phyloP scores from a whole-genome alignment of 2,797 vertebrate species.

The Enteromius treurensis region DNA sequence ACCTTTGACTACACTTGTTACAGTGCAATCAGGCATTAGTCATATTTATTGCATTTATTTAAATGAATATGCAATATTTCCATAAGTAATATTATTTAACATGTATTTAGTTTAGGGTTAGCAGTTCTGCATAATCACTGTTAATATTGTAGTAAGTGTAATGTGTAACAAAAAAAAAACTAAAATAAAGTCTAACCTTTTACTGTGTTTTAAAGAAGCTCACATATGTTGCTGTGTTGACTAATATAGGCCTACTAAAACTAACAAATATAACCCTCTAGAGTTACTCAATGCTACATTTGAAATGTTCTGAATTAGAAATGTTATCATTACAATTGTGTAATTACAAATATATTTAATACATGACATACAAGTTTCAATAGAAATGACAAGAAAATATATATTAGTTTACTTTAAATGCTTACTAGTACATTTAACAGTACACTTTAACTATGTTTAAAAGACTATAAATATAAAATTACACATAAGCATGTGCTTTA shows the following conservation, averaged over 20 bases:
- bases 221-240: neutral
- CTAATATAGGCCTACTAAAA: neutral
- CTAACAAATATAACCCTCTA: too few species aligned
- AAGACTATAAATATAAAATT: neutral
- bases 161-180: neutral
- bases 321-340: neutral
- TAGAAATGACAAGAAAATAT: neutral
- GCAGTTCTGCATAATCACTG: neutral
- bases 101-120: neutral
- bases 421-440: neutral
- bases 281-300: neutral
- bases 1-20: neutral
- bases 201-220: neutral
- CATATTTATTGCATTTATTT: neutral
- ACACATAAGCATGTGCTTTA: neutral
- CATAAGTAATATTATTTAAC: neutral
- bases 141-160: neutral
- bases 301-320: neutral
- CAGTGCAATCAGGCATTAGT: neutral
- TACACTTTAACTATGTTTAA: neutral
- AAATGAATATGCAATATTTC: neutral
- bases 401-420: neutral
- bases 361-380: neutral
- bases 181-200: neutral
- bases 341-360: neutral